Conservation (phyloP, 2,797 vertebrate genomes). For the Myotis myotis region DNA sequence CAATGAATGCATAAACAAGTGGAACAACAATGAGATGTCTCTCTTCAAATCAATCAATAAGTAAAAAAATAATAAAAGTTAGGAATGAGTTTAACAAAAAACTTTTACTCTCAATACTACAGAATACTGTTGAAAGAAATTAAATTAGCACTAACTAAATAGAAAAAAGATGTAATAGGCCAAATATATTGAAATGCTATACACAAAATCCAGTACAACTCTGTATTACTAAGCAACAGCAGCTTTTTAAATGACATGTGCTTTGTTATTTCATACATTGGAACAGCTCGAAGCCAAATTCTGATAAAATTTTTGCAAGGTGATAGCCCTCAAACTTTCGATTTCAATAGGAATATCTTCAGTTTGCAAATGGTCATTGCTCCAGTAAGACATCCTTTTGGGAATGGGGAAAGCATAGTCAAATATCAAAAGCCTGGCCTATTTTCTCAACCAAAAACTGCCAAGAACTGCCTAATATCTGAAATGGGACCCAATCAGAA, state of each 20-base stretch:
- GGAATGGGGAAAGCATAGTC: background rate
- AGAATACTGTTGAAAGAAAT: constrained; percentile 14
- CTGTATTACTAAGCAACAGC: background rate
- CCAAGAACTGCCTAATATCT: constrained; percentile 22
- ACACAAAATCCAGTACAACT: background rate
- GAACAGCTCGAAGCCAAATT: background rate
- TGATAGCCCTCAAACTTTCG: background rate
- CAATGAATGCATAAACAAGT: background rate
- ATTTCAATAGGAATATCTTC: background rate
- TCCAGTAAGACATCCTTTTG: background rate
- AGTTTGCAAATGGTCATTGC: background rate
- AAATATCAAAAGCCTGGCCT: constrained; percentile 7
- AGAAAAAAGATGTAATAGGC: background rate
- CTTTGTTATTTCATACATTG: background rate
- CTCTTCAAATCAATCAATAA: background rate
- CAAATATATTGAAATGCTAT: background rate
- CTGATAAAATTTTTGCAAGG: background rate
- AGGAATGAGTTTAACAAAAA: background rate
- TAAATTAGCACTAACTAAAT: background rate
- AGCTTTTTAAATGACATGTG: constrained; percentile 19
- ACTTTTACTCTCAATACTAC: background rate
- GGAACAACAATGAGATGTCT: background rate
- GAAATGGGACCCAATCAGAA: background rate
- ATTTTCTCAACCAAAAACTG: constrained; percentile 4
- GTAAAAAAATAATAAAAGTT: background rate